Percentiles rank a stretch among this genome's conserved stretches.
phyloP scores from a whole-genome alignment of 2,797 vertebrate species.

The Acanthopagrus latus region DNA sequence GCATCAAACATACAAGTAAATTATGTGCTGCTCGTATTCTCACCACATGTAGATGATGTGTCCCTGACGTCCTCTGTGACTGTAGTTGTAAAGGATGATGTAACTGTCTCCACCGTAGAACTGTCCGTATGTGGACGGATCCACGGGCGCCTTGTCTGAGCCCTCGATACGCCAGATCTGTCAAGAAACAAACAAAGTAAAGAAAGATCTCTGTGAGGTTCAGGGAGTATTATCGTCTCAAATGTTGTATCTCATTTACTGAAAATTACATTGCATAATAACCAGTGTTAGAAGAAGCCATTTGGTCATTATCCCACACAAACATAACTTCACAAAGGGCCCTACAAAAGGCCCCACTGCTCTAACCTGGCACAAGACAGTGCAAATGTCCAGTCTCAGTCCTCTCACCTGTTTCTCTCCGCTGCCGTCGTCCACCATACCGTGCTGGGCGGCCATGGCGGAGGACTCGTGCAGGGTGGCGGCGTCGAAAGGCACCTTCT shows the following conservation, averaged over 20 bases:
- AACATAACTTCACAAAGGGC: not conserved
- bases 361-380: too few relatives aligned
- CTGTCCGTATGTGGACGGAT: conserved; percentile 89
- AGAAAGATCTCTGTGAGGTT: not conserved
- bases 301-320: too few relatives aligned
- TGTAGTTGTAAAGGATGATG: conserved; percentile 94
- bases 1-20: too few relatives aligned
- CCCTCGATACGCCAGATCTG: conserved; percentile 98
- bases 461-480: conserved; percentile 90
- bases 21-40: conserved; percentile 43
- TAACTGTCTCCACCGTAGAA: conserved; percentile 99
- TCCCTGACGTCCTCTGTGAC: conserved; percentile 88
- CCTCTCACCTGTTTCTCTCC: conserved; percentile 92
- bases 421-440: conserved; percentile 94
- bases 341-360: not conserved
- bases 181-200: not conserved
- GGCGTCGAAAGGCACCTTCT: conserved; percentile 93
- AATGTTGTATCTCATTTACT: not conserved
- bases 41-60: conserved; percentile 99
- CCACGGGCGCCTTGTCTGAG: conserved; percentile 89
- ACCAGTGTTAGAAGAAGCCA: not conserved
- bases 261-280: not conserved
- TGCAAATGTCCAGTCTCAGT: not conserved
- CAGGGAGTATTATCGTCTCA: not conserved
- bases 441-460: conserved; percentile 97